Base-by-base conservation (phyloP, 2,113 vertebrate genomes). In the Cichladusa arquata region DNA sequence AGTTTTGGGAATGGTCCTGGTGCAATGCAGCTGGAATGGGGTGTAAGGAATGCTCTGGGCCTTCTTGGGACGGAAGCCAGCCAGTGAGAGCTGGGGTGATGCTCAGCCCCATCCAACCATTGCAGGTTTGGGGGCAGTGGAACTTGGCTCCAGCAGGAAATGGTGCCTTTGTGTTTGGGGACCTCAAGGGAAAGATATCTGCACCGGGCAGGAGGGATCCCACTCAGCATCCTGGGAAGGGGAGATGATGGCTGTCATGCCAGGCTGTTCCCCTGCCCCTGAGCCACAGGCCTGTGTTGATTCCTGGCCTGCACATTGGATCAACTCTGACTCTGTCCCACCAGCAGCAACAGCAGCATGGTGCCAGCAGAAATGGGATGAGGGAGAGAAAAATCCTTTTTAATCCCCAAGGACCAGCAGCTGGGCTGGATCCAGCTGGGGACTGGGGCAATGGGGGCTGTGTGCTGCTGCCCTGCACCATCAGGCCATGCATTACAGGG, bases 271-370 rank as follows among this genome's bases (percentile, higher is more conserved):
- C 45, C 17, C 48, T 67, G 15, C 16, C 29, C 56, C 42, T 45
- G 61, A n/a, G 47, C 33, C 3, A 5, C 67, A 53, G 44, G 28
- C 14, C 25, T 34, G 23, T 12, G 2, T 17, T 34, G 42, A 38
- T 57, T 86, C 53, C 72, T 25, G 11, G 36, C 19, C 29, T 36
- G 29, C 23, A 5, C 2, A 3, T 11, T 13, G 26, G 29, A 7
- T 5, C 1, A 0, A 2, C 8, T 26, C 76, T 16, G 19, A 25
- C 12, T 60, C 65, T 1, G 3, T 47, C 57, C 78, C 11, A 2
- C 54, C 83, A 81, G 48, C 84, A 67, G 62, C 3, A 20, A 24
- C 44, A 64, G 64, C 78, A 86, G 56, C 53, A 12, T 0, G 0
- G 67, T 80, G 50, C 53, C 78, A 69, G 67, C 51, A 61, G 51